Base-by-base conservation (phyloP, 2,797 vertebrate genomes). In the Molossus molossus region DNA sequence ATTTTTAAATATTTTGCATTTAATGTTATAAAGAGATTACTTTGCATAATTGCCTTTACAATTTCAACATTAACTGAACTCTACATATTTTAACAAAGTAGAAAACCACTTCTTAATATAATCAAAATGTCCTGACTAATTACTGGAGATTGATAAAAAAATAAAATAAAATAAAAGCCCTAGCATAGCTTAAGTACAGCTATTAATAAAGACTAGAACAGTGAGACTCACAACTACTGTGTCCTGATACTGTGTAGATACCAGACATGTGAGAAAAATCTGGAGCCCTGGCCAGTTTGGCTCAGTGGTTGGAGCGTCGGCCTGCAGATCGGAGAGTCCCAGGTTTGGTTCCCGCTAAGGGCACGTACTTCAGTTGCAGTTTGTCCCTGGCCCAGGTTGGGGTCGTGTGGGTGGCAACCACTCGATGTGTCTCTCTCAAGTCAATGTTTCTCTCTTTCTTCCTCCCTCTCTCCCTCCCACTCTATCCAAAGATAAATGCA, bases 21-120 rank as follows among this genome's bases (percentile, higher is more conserved):
- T 86, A 76, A 67, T 77, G 0, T 88, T 88, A 82, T 45, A 87
- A 10, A 91, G 15, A 83, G 1, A 50, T 45, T 40, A 72, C 18
- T 67, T 77, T n/a, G 69, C 62, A 69, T 14, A 93, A 21, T 82
- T 86, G 45, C 94, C 67, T 96, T 93, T 79, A 85, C 40, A 89
- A 48, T 88, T 84, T 92, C 62, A 73, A 64, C 12, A 72, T 82
- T 79, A 77, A 14, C 5, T 55, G 58, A 94, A 69, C 1, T 89
- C 9, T 23, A 84, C 13, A 57, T 73, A 73, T 53, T 75, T 94
- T 21, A 55, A 20, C 81, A 87, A 75, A 85, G 82, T 48, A 79
- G 7, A 15, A 93, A 87, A 37, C 1, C 10, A 55, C 7, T 72
- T 70, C 90, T 79, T 80, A 65, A 17, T 53, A 45, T 14, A 72